Conservation (phyloP, 2,797 vertebrate species). For the Myiothlypis chrysogaster region DNA sequence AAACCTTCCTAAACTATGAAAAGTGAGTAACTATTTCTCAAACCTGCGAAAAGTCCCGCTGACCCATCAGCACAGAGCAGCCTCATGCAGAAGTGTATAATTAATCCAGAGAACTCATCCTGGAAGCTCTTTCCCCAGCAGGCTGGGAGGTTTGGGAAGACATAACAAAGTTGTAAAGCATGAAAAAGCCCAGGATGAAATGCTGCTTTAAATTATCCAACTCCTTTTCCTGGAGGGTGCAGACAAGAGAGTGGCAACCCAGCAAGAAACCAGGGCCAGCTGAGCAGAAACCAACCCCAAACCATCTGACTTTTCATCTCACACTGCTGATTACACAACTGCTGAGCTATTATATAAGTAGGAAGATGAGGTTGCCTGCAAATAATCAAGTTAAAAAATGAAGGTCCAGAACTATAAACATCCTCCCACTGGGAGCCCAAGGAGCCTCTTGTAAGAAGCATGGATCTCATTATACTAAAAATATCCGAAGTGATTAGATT, state of each 20-base stretch:
- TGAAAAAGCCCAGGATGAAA: neutral
- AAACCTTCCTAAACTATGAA: too few relatives aligned
- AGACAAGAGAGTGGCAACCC: neutral
- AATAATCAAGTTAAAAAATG: constrained; percentile 31
- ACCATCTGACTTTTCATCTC: neutral
- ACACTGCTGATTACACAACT: neutral
- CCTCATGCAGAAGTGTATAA: neutral
- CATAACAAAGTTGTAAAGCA: neutral
- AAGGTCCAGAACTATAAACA: constrained; percentile 36
- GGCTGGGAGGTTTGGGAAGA: neutral
- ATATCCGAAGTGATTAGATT: neutral
- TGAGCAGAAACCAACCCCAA: neutral
- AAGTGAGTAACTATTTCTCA: too few relatives aligned
- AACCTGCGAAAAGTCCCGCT: neutral
- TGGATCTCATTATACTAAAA: constrained; percentile 21
- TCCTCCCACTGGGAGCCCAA: neutral
- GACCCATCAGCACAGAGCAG: neutral
- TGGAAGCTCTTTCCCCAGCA: neutral
- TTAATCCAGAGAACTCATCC: neutral
- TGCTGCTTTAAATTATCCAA: constrained; percentile 16
- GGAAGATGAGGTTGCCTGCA: neutral
- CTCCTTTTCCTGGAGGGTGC: neutral
- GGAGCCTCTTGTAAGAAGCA: neutral
- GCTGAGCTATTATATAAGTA: constrained; percentile 5
- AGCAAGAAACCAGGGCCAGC: neutral